A percentile compares a stretch with the other conserved stretches of the same genome.
Evolutionary conservation across 2,797 vertebrate genomes (phyloP).

Genomic region (Danio albolineatus): DNA sequence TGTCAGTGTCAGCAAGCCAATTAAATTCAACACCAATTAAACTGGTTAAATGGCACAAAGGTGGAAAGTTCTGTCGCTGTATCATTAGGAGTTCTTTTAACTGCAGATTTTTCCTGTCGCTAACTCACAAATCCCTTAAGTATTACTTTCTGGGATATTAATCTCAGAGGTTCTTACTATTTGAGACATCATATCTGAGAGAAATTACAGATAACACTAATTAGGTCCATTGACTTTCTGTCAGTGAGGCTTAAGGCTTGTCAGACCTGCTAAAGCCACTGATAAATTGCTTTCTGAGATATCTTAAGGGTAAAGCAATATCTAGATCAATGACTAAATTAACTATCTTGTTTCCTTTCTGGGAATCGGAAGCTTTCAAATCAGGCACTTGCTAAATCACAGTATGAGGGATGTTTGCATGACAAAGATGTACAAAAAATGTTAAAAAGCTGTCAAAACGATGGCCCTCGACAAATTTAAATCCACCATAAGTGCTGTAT

Average conservation of each 20-base stretch:
- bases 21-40: slow-evolving; percentile 22
- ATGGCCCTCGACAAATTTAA: too few species aligned
- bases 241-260: slow-evolving; percentile 61
- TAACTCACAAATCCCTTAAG: slow-evolving; percentile 11
- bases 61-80: neutral
- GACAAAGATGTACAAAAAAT: neutral
- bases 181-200: slow-evolving; percentile 24
- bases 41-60: slow-evolving; percentile 12
- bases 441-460: too few species aligned
- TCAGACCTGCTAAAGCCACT: slow-evolving; percentile 52
- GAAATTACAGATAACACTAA: slow-evolving; percentile 64
- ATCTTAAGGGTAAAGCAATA: slow-evolving; percentile 69
- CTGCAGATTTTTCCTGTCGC: neutral
- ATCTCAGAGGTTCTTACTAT: slow-evolving; percentile 22
- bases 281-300: slow-evolving; percentile 75
- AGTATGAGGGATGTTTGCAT: neutral
- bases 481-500: too few species aligned
- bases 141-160: slow-evolving; percentile 23
- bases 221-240: slow-evolving; percentile 70
- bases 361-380: slow-evolving; percentile 8
- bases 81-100: neutral
- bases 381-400: neutral
- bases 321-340: slow-evolving; percentile 72
- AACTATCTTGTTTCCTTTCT: slow-evolving; percentile 56
- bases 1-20: neutral